A percentile compares a stretch with the other conserved stretches of the same genome.
Conservation (phyloP, 92 coral and sea anemone genomes). For the Metridium senile region DNA sequence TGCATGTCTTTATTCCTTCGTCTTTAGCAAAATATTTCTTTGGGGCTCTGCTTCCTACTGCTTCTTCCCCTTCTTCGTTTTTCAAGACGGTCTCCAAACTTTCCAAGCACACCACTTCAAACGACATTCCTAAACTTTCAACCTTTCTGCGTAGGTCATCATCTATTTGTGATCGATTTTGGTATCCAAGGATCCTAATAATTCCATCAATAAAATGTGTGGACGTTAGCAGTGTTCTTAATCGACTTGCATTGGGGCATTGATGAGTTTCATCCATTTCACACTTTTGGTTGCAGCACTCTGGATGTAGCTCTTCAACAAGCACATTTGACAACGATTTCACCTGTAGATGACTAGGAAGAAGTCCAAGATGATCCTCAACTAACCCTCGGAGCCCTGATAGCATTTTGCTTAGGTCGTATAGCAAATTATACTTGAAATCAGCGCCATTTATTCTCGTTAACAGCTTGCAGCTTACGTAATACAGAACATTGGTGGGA, state of each 20-base stretch:
- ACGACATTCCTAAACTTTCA: slow-evolving; percentile 35
- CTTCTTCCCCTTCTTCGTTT: slow-evolving; percentile 37
- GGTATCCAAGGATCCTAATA: slow-evolving; percentile 61
- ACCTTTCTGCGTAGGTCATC: slow-evolving; percentile 38
- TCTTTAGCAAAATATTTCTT: slow-evolving; percentile 44
- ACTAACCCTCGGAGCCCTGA: not conserved
- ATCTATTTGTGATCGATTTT: slow-evolving; percentile 41
- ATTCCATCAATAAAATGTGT: slow-evolving; percentile 68
- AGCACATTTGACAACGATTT: slow-evolving; percentile 44
- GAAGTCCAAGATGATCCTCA: slow-evolving; percentile 32
- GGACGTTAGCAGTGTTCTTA: slow-evolving; percentile 50
- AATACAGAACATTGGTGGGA: slow-evolving; percentile 50
- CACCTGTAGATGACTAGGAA: slow-evolving; percentile 61
- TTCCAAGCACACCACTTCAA: slow-evolving; percentile 76
- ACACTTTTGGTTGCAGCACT: slow-evolving; percentile 53
- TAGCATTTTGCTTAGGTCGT: slow-evolving; percentile 24
- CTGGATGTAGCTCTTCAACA: slow-evolving; percentile 61
- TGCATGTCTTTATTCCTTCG: slow-evolving; percentile 37
- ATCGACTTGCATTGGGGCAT: slow-evolving; percentile 40
- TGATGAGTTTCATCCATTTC: slow-evolving; percentile 39
- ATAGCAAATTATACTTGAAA: slow-evolving; percentile 42
- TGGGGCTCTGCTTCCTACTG: slow-evolving; percentile 31
- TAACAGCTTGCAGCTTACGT: slow-evolving; percentile 35
- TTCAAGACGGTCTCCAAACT: slow-evolving; percentile 50
- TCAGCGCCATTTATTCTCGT: slow-evolving; percentile 35